A percentile compares a stretch with the other conserved stretches of the same genome.
Conservation (phyloP, 2,888 invertebrate species). For the Diplolepis rosae region DNA sequence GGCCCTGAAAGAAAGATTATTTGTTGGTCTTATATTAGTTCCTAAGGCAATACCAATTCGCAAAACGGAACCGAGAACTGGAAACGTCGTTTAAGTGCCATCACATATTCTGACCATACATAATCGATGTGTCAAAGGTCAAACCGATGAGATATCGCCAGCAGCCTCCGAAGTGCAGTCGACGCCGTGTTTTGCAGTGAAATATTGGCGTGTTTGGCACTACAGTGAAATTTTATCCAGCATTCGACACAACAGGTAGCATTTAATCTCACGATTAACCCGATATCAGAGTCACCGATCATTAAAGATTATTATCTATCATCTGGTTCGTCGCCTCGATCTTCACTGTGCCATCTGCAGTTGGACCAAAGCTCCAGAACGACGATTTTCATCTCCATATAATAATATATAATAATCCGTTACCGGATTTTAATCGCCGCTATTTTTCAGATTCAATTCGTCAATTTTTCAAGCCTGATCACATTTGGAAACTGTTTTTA, state of each 20-base stretch:
- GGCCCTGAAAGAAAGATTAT: not conserved
- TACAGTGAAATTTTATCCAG: not conserved
- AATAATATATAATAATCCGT: not conserved
- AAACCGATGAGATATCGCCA: conserved; percentile 67
- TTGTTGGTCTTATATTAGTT: not conserved
- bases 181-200: conserved; percentile 61
- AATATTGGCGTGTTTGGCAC: conserved; percentile 45
- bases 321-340: conserved; percentile 4
- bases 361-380: conserved; percentile 6
- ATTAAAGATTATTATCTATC: not conserved
- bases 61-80: not conserved
- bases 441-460: not conserved
- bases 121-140: conserved; percentile 70
- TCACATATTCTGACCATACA: conserved; percentile 47
- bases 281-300: not conserved
- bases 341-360: conserved; percentile 11
- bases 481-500: not conserved
- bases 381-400: not conserved
- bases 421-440: conserved; percentile 9
- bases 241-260: not conserved
- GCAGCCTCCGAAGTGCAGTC: conserved; percentile 63
- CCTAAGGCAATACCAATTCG: not conserved
- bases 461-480: not conserved
- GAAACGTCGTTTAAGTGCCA: conserved; percentile 36
- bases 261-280: not conserved